A percentile compares a stretch with the other conserved stretches of the same genome.
Evolutionary conservation across 2,113 vertebrate species (phyloP).

Genomic region (Suricata suricatta): DNA sequence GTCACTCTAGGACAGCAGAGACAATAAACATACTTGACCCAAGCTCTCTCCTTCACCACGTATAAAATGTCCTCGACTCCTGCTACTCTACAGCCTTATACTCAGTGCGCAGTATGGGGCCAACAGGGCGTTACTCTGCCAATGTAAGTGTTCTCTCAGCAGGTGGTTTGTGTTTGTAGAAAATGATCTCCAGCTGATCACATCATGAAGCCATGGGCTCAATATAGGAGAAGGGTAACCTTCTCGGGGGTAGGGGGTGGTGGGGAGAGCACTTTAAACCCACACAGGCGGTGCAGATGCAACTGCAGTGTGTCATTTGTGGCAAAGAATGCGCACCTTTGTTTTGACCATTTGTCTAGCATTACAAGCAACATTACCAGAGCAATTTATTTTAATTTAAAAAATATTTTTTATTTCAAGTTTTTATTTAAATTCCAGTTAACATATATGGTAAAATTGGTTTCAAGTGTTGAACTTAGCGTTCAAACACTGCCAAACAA

Average conservation of each 20-base stretch:
- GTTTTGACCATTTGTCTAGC: neutral
- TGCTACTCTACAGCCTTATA: neutral
- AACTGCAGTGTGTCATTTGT: neutral
- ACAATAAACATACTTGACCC: neutral
- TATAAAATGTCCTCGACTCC: neutral
- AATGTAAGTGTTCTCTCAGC: neutral
- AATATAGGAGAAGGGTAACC: neutral
- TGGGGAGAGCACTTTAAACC: neutral
- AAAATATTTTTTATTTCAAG: too few relatives aligned
- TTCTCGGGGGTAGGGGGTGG: neutral
- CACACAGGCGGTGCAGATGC: neutral
- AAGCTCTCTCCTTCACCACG: neutral
- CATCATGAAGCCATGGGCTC: neutral
- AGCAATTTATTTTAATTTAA: too few relatives aligned
- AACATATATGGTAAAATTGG: too few relatives aligned
- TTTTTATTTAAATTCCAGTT: too few relatives aligned
- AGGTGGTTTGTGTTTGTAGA: neutral
- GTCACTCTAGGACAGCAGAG: neutral
- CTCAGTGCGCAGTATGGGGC: rapidly evolving
- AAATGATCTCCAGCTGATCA: neutral
- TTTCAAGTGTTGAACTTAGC: too few relatives aligned
- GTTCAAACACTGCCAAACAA: too few relatives aligned
- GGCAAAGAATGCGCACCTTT: neutral
- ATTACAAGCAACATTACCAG: neutral
- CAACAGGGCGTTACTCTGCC: neutral